Evolutionary conservation across 2,113 vertebrate species (phyloP).

Genomic region (Accipiter virgatus): DNA sequence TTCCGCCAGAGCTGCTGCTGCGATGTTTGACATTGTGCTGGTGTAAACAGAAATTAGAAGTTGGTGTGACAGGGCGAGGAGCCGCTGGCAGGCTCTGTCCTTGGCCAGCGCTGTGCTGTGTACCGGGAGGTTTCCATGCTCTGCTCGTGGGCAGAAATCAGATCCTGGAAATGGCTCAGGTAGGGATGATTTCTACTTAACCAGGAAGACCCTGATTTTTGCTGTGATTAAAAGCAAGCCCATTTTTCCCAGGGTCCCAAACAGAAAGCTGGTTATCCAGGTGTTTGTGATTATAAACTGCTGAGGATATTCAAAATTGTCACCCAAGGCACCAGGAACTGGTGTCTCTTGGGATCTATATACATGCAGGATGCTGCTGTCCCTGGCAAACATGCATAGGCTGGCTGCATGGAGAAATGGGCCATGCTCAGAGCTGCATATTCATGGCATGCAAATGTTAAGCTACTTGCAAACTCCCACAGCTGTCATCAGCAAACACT

Average conservation of each 20-base stretch:
- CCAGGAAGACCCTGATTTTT: background rate
- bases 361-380: background rate
- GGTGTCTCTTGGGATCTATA: background rate
- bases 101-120: background rate
- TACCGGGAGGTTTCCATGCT: background rate
- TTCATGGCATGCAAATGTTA: slow-evolving; percentile 55
- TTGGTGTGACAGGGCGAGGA: background rate
- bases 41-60: slow-evolving; percentile 47
- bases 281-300: background rate
- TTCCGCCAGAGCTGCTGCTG: slow-evolving; percentile 27
- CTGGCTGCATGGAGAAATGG: slow-evolving; percentile 36
- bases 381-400: background rate
- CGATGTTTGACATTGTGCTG: slow-evolving; percentile 32
- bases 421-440: slow-evolving; percentile 46
- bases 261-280: background rate
- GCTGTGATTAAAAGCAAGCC: slow-evolving; percentile 1
- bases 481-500: slow-evolving; percentile 18
- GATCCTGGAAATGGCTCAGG: slow-evolving; percentile 17
- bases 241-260: background rate
- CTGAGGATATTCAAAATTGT: background rate
- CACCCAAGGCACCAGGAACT: background rate
- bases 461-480: slow-evolving; percentile 34
- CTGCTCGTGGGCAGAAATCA: background rate
- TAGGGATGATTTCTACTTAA: background rate
- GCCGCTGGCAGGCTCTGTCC: background rate